Percentiles rank a stretch among this genome's conserved stretches.
Conservation (phyloP, 2,113 vertebrate species). For the Gnathonemus longibarbis region DNA sequence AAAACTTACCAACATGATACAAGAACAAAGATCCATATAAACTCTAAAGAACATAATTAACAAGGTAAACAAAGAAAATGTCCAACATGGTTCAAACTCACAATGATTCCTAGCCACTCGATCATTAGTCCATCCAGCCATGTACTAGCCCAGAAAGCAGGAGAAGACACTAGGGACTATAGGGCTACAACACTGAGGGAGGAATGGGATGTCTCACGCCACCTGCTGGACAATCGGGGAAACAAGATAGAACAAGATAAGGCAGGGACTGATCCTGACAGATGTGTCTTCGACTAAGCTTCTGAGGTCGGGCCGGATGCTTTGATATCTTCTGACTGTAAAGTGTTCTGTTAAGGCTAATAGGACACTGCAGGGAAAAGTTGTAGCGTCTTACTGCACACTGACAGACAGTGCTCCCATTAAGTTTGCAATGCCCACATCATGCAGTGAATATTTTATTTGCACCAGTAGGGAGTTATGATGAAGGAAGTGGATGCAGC, state of each 20-base stretch:
- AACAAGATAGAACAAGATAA: background rate
- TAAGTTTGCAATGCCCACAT: background rate
- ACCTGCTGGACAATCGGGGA: background rate
- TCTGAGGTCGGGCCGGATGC: too few species aligned
- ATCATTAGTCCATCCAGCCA: background rate
- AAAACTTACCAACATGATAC: too few species aligned
- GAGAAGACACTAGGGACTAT: background rate
- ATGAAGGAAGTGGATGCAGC: background rate
- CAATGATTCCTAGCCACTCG: background rate
- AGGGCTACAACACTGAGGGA: background rate
- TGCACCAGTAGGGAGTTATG: background rate
- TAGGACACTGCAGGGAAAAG: too few species aligned
- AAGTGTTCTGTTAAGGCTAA: too few species aligned
- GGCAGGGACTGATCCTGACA: too few species aligned
- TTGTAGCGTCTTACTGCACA: too few species aligned
- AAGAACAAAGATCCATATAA: background rate
- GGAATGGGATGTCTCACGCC: background rate
- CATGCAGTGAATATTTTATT: background rate
- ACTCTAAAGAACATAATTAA: background rate
- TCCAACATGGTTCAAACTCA: too few species aligned
- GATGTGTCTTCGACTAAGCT: too few species aligned
- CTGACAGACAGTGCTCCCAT: too few species aligned
- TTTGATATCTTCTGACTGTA: too few species aligned
- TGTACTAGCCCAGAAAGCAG: background rate
- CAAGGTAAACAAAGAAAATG: too few species aligned